A percentile compares a stretch with the other conserved stretches of the same genome.
Evolutionary conservation across 2,888 invertebrate species (phyloP).

Genomic region (Drosophila colorata): DNA sequence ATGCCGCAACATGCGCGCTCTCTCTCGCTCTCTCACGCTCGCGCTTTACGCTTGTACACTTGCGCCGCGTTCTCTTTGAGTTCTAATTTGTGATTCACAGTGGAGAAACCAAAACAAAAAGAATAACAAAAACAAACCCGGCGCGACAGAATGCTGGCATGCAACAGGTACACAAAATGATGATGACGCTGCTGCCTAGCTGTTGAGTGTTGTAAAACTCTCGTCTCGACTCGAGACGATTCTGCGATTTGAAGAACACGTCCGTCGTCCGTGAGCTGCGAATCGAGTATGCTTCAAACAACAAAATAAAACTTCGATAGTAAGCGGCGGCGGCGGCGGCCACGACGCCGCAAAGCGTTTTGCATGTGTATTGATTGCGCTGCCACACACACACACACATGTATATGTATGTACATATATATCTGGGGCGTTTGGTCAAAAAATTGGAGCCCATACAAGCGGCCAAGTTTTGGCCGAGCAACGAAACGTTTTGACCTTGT

Average conservation of each 20-base stretch:
- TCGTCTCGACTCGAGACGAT: slow-evolving; percentile 9
- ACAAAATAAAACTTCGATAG: slow-evolving; percentile 47
- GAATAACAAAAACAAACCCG: slow-evolving; percentile 44
- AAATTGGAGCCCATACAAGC: slow-evolving; percentile 43
- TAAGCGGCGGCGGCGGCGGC: slow-evolving; percentile 22
- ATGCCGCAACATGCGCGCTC: background rate
- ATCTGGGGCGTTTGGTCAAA: slow-evolving; percentile 20
- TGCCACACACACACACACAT: slow-evolving; percentile 13
- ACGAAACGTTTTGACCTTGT: slow-evolving; percentile 66
- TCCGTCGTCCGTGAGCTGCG: slow-evolving; percentile 66
- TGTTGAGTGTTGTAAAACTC: background rate
- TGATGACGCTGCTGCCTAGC: slow-evolving; percentile 4
- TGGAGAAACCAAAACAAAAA: slow-evolving; percentile 38
- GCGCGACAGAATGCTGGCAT: slow-evolving; percentile 27
- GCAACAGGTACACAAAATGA: slow-evolving; percentile 47
- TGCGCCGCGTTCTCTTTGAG: slow-evolving; percentile 3
- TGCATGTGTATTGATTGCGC: slow-evolving; percentile 48
- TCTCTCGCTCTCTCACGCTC: background rate
- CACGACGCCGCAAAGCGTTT: slow-evolving; percentile 27
- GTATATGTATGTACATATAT: background rate
- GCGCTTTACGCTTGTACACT: background rate
- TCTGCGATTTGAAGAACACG: slow-evolving; percentile 48
- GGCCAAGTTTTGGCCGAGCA: slow-evolving; percentile 40
- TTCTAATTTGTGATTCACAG: slow-evolving; percentile 30
- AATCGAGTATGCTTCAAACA: slow-evolving; percentile 61